Percentiles rank a stretch among this genome's conserved stretches.
Conservation (phyloP, 2,113 vertebrate genomes). For the Salvelinus namaycush region DNA sequence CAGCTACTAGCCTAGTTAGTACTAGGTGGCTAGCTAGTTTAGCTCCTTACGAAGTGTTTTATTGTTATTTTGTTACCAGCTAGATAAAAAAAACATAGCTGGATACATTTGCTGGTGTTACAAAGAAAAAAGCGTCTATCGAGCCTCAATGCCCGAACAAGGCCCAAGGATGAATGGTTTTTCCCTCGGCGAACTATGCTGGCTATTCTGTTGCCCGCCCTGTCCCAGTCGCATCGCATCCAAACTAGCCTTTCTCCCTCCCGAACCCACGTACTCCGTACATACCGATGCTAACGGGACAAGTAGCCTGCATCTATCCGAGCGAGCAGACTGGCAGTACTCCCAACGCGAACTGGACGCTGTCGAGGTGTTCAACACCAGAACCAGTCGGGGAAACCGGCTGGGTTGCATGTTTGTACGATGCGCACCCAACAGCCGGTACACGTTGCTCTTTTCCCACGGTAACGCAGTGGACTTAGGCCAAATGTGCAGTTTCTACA, state of each 20-base stretch:
- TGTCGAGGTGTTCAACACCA: conserved; percentile 89
- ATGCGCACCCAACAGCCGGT: conserved; percentile 87
- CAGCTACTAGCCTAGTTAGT: conserved; percentile 3
- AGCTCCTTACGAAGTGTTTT: not conserved
- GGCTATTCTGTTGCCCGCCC: conserved; percentile 95
- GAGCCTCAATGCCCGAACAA: conserved; percentile 85
- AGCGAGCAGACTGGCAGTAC: conserved; percentile 96
- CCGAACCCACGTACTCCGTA: conserved; percentile 92
- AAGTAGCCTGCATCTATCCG: conserved; percentile 85
- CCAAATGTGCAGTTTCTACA: conserved; percentile 94
- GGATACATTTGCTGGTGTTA: not conserved
- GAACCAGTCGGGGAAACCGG: conserved; percentile 87
- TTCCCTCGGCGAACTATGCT: conserved; percentile 93
- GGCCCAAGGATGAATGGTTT: conserved; percentile 97
- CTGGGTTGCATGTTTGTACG: conserved; percentile 94
- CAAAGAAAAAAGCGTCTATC: not conserved
- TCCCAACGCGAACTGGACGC: conserved; percentile 94
- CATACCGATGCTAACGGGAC: conserved; percentile 78
- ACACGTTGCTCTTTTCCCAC: conserved; percentile 88
- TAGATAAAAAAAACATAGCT: not conserved
- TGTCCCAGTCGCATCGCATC: conserved; percentile 95
- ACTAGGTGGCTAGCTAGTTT: not conserved
- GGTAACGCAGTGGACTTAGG: conserved; percentile 90
- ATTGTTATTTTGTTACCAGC: not conserved
- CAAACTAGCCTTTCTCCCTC: conserved; percentile 93